Percentiles rank a stretch among this genome's conserved stretches.
phyloP scores from a whole-genome alignment of 2,888 invertebrate species.

The Linnaemya vulpina region DNA sequence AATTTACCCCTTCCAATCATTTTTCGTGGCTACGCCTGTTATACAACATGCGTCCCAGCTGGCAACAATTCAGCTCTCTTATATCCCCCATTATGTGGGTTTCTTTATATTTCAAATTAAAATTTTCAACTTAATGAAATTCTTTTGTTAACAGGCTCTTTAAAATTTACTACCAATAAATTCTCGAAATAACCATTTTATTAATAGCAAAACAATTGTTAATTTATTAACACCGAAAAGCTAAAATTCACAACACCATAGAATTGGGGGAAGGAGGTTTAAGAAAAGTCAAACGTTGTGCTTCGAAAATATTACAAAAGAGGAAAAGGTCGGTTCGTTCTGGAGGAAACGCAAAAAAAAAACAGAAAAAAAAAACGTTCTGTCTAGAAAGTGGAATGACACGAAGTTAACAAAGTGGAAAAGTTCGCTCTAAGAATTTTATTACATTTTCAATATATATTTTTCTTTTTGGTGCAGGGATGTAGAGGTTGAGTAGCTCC shows the following conservation, averaged over 20 bases:
- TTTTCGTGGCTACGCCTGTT: too few relatives aligned
- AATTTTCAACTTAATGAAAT: conserved; percentile 9
- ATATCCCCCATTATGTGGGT: not conserved
- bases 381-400: conserved; percentile 56
- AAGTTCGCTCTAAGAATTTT: conserved; percentile 64
- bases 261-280: conserved; percentile 4
- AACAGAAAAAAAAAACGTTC: conserved; percentile 34
- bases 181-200: conserved; percentile 35
- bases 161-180: conserved; percentile 48
- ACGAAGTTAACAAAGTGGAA: conserved; percentile 69
- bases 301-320: conserved; percentile 64
- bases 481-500: not conserved
- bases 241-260: not conserved
- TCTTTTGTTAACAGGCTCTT: conserved; percentile 27
- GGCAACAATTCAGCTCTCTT: not conserved
- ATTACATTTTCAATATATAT: conserved; percentile 58
- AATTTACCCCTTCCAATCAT: too few relatives aligned
- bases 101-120: not conserved
- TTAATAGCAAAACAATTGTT: conserved; percentile 51
- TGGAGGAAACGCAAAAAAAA: conserved; percentile 13
- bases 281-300: conserved; percentile 50
- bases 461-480: not conserved
- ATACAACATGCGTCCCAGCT: not conserved
- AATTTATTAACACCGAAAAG: conserved; percentile 33
- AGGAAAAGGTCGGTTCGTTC: conserved; percentile 16